Base-by-base conservation (phyloP, 2,113 vertebrate genomes). In the Ploceus nigricollis region DNA sequence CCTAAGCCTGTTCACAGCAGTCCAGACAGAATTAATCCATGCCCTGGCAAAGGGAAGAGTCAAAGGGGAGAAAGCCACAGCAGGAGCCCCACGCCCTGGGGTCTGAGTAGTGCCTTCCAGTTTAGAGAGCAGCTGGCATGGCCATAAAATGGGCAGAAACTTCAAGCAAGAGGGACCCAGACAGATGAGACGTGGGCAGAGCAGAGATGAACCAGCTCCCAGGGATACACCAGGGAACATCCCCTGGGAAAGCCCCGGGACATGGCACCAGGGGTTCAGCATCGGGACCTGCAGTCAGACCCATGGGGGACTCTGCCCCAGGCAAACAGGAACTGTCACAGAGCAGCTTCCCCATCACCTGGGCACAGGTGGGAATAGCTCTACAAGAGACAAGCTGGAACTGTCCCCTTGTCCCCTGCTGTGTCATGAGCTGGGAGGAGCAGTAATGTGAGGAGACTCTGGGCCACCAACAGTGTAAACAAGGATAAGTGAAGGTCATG, bases 291-390 rank as follows among this genome's bases (percentile, higher is more conserved):
- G 75, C 37, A 15, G 2, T 13, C 3, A 0, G 45, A 51, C 10
- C 51, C 15, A 5, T 3, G 23, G 50, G 33, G 23, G 19, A 48
- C 44, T 53, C 69, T 60, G 51, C 25, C 51, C 44, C 66, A 68
- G 25, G 24, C 40, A 47, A 42, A 47, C 0, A 0, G 57, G 22
- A 42, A 11, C 54, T 42, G 64, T 9, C 80, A 31, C 1, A 0
- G 10, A 60, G 47, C 51, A 57, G 86, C 73, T 48, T 33, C 53
- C 56, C 7, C 31, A 10, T 45, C 79, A 11, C 48, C n/a, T 19
- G 24, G 40, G 39, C 64, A 53, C 11, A 30, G 16, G 40, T 6
- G 20, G 57, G 21, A 63, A 66, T 2, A 47, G n/a, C 31, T 37
- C 40, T 20, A 15, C 33, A 30, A 45, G 23, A 42, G 33, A 10